Percentiles rank a stretch among this genome's conserved stretches.
These are phyloP conservation scores for Illadopsis cleaveri DNA, from an alignment of 2,113 vertebrate genomes.

Conservation along the genomic window DNA sequence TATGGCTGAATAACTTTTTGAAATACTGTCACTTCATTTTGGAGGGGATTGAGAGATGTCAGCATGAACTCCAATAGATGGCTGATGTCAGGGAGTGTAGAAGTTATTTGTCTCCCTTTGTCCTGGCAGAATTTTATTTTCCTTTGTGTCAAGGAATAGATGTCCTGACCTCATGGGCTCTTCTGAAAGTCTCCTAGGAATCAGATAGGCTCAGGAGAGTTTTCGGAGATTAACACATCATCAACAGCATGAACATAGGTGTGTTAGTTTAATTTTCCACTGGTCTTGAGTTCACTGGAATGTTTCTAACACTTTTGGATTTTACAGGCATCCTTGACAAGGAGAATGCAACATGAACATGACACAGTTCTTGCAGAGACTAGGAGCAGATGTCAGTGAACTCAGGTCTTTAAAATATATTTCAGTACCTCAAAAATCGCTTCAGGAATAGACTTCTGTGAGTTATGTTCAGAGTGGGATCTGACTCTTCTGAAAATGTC, in stretches of 20 bases:
- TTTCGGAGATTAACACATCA: neutral
- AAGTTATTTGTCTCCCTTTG: neutral
- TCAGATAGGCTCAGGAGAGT: neutral
- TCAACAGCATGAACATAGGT: neutral
- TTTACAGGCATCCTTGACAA: conserved; percentile 6
- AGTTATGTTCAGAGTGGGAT: neutral
- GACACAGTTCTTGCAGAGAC: conserved; percentile 25
- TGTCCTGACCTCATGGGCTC: neutral
- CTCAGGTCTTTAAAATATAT: conserved; percentile 21
- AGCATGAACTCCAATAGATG: neutral
- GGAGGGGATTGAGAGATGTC: neutral
- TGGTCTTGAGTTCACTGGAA: conserved; percentile 14
- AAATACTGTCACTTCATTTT: neutral
- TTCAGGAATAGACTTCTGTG: neutral
- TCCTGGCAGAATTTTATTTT: neutral
- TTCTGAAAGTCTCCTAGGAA: neutral
- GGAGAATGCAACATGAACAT: neutral
- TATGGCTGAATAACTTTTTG: neutral
- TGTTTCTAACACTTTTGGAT: conserved; percentile 10
- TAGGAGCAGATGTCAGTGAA: conserved; percentile 38
- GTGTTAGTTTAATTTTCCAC: conserved; percentile 9
- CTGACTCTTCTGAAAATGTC: neutral
- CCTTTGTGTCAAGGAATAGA: neutral
- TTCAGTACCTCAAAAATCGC: neutral
- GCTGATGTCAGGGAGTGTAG: neutral